Base-by-base conservation (phyloP, 2,888 invertebrate species). In the Tipula confusa region DNA sequence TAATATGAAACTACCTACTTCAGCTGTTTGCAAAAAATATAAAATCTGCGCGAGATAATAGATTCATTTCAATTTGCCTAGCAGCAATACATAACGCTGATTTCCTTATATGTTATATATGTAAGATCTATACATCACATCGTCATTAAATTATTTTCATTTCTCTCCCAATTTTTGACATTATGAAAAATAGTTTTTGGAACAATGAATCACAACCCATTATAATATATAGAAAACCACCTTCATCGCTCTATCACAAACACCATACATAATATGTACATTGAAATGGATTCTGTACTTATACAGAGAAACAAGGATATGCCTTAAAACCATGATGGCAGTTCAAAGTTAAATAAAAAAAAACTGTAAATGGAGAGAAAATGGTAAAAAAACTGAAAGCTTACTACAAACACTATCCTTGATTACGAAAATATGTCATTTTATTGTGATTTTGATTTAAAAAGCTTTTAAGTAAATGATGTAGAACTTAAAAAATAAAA, bases 361-460 rank as follows among this genome's bases (percentile, higher is more conserved):
- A 43, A 43, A 43, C 5, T 43, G 24, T 9, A 9, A 64, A 64
- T 64, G 64, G 64, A 64, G 24, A 24, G 64, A 9, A 64, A 64
- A 24, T 24, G 24, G 24, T 24, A 64, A 64, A 64, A 64, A 64
- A 18, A 24, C 24, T 11, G 24, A 64, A 64, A 64, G 64, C 64
- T 64, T 64, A n/a, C n/a, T n/a, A 64, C 64, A 64, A 64, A 64
- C 64, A 64, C 64, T 64, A 64, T 64, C 64, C 64, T 64, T 64
- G 64, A 64, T 64, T 64, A 64, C 64, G 18, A 24, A 64, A 64
- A 64, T 64, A 64, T 64, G 64, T 64, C 64, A 64, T 64, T 64
- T 64, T 64, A 64, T 64, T 64, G 64, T 64, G 64, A 64, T 64
- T 64, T 64, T 64, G 64, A 64, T 64, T 64, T 64, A 64, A 64